Conservation (phyloP, 2,797 vertebrate genomes). For the Neopelma chrysocephalum region DNA sequence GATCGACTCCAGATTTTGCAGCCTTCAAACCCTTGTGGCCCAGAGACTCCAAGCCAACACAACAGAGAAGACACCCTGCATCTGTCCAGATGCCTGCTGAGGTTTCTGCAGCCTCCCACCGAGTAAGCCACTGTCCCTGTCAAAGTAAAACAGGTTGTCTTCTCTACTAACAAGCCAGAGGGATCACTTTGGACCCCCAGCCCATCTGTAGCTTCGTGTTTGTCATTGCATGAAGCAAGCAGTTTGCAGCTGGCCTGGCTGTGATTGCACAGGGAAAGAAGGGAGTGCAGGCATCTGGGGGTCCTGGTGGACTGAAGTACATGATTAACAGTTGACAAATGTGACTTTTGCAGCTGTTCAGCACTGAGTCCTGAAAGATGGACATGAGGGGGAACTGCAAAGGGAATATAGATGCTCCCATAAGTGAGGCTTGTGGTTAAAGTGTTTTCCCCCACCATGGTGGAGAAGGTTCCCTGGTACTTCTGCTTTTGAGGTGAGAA, state of each 20-base stretch:
- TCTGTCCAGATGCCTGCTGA: neutral
- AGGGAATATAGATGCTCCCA: rapidly evolving
- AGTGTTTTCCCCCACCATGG: neutral
- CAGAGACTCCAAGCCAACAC: neutral
- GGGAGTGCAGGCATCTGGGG: neutral
- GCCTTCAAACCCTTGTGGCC: neutral
- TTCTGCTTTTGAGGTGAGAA: neutral
- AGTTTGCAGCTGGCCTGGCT: neutral
- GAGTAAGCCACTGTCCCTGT: neutral
- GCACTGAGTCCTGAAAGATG: neutral
- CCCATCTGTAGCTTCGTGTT: neutral
- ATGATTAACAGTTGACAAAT: neutral
- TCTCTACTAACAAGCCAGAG: neutral
- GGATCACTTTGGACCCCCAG: neutral
- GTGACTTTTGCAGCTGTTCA: neutral
- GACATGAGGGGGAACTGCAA: neutral
- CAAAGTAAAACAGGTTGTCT: constrained; percentile 23
- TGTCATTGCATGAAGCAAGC: neutral
- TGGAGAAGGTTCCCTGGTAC: neutral
- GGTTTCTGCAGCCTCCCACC: neutral
- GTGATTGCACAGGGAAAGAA: rapidly evolving
- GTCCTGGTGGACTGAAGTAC: neutral
- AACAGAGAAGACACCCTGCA: neutral
- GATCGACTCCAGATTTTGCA: neutral
- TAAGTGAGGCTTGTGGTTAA: neutral